A percentile compares a stretch with the other conserved stretches of the same genome.
These are phyloP conservation scores for Malurus melanocephalus DNA, from an alignment of 2,113 vertebrate genomes.

Conservation along the genomic window DNA sequence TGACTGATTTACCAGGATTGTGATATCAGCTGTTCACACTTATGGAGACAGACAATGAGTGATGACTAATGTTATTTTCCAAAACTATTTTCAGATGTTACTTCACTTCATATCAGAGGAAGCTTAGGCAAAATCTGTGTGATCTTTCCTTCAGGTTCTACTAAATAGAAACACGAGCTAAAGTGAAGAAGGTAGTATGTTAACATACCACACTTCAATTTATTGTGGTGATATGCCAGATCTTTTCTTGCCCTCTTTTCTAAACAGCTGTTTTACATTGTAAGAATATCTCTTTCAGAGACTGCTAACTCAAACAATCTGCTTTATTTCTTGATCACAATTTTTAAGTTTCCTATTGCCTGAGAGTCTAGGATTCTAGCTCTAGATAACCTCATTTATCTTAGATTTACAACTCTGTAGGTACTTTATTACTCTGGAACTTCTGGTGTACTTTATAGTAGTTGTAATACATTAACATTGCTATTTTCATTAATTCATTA, in stretches of 20 bases:
- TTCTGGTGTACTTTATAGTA: background rate
- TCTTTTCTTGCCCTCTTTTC: background rate
- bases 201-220: background rate
- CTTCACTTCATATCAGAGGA: background rate
- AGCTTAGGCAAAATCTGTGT: background rate
- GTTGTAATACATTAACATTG: background rate
- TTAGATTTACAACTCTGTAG: background rate
- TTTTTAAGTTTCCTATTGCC: background rate
- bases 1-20: background rate
- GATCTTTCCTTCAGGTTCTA: background rate
- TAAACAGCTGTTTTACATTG: background rate
- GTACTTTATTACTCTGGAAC: background rate
- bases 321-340: background rate
- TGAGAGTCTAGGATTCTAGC: background rate
- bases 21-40: background rate
- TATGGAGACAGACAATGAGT: background rate
- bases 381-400: background rate
- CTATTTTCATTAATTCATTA: background rate
- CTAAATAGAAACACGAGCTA: background rate
- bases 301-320: background rate
- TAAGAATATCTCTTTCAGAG: background rate
- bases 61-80: background rate
- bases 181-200: background rate
- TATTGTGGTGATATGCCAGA: background rate
- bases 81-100: background rate